These are phyloP conservation scores for Watsonalla binaria DNA, from an alignment of 2,888 invertebrate species.

Conservation along the genomic window DNA sequence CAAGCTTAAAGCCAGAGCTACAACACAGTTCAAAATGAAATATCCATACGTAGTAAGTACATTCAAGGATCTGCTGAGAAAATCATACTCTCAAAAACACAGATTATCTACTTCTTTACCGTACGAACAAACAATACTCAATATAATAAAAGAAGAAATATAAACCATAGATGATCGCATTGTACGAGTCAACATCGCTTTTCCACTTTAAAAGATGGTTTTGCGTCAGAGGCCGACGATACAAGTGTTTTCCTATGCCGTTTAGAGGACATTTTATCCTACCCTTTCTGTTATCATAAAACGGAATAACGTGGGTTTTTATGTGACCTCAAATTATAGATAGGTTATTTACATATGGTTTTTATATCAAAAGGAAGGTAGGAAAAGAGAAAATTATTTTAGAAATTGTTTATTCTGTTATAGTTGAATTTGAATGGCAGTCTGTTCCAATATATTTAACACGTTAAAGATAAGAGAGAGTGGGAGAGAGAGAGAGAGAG, in stretches of 20 bases:
- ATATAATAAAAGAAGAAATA: neutral
- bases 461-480: no score
- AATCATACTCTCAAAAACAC: no score
- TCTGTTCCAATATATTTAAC: no score
- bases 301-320: neutral
- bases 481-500: no score
- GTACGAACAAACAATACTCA: neutral
- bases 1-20: no score
- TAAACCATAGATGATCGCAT: neutral
- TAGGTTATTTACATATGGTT: no score
- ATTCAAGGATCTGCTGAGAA: no score
- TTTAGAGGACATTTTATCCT: neutral
- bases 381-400: no score
- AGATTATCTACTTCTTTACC: no score
- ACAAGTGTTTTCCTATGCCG: slow-evolving; percentile 10
- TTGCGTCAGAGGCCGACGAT: slow-evolving; percentile 4
- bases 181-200: neutral
- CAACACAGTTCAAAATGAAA: neutral
- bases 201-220: neutral
- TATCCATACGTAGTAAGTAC: neutral
- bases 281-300: neutral
- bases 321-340: neutral
- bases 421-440: no score
- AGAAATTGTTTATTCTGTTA: no score
- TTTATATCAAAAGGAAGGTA: no score